A percentile compares a stretch with the other conserved stretches of the same genome.
These are phyloP conservation scores for Enteromius viviparus DNA, from an alignment of 2,797 vertebrate genomes.

Conservation along the genomic window DNA sequence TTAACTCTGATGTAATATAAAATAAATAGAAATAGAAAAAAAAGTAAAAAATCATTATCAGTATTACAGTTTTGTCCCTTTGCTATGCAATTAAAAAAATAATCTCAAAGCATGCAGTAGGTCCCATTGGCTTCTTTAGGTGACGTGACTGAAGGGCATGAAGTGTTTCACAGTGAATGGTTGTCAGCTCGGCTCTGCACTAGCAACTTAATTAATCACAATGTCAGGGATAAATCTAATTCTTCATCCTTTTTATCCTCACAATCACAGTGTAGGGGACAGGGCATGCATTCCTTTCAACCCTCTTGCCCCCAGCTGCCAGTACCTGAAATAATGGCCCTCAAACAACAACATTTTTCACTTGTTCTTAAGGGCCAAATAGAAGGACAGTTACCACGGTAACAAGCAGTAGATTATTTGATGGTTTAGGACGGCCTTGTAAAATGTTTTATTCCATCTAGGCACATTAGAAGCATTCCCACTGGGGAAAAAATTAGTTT, in stretches of 20 bases:
- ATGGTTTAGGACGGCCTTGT: neutral
- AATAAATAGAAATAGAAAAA: too few species aligned
- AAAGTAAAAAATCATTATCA: neutral
- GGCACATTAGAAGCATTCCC: neutral
- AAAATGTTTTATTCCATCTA: neutral
- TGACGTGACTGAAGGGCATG: neutral
- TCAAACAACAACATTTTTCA: slow-evolving; percentile 10
- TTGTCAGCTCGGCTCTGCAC: neutral
- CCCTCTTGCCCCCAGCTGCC: slow-evolving; percentile 23
- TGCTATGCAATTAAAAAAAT: neutral
- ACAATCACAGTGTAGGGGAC: neutral
- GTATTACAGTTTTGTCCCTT: neutral
- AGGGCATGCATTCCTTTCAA: neutral
- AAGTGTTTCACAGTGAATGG: neutral
- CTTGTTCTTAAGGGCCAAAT: neutral
- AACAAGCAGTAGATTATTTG: neutral
- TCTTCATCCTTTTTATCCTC: neutral
- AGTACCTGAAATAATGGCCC: neutral
- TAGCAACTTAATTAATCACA: slow-evolving; percentile 28
- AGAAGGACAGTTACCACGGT: neutral
- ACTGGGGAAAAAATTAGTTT: neutral
- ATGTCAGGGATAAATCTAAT: slow-evolving; percentile 17
- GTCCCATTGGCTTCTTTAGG: neutral
- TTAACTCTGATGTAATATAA: neutral
- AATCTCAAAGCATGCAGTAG: neutral